Evolutionary conservation across 2,113 vertebrate species (phyloP).

Genomic region (Antechinus flavipes): DNA sequence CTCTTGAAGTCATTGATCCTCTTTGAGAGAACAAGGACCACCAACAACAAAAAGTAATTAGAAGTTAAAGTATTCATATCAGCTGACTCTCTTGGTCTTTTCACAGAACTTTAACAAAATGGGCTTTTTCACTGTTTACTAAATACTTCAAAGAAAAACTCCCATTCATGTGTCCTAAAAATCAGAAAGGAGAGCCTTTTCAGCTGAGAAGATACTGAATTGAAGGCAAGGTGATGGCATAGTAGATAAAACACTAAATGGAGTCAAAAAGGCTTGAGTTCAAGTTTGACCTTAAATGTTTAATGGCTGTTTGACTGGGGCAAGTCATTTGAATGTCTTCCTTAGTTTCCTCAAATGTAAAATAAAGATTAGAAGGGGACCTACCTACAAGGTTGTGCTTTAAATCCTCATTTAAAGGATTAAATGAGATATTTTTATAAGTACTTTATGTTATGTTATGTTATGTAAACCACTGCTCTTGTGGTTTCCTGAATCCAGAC

Average conservation of each 20-base stretch:
- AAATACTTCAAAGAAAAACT: background rate
- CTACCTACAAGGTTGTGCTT: background rate
- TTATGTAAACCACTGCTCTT: too few species aligned
- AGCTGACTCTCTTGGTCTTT: background rate
- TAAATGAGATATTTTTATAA: background rate
- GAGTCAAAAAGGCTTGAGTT: background rate
- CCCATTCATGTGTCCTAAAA: background rate
- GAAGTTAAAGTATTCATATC: background rate
- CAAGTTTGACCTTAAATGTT: background rate
- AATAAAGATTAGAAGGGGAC: background rate
- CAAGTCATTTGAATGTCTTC: background rate
- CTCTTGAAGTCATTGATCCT: background rate
- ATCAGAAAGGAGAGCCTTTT: background rate
- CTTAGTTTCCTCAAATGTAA: background rate
- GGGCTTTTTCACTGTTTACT: background rate
- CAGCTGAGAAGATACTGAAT: background rate
- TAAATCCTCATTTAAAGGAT: background rate
- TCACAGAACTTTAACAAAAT: background rate
- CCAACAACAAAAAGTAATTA: background rate
- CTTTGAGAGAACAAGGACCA: background rate
- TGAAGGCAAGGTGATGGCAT: background rate
- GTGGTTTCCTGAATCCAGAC: too few species aligned
- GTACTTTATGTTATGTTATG: too few species aligned
- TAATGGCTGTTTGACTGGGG: background rate
- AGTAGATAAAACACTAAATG: background rate